phyloP scores from a whole-genome alignment of 2,797 vertebrate genomes.

The Pipistrellus nathusii region DNA sequence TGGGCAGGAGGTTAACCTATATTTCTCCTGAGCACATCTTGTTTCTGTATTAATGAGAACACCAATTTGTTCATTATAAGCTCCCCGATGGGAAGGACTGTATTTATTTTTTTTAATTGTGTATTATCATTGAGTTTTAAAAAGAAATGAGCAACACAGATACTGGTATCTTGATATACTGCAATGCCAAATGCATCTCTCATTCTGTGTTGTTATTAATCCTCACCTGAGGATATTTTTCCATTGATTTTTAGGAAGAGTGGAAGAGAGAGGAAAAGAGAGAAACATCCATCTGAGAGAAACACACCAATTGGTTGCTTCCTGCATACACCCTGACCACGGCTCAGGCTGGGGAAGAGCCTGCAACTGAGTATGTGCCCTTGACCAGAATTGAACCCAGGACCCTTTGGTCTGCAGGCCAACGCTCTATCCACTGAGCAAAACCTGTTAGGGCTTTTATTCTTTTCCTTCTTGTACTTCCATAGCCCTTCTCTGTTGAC shows the following conservation, averaged over 20 bases:
- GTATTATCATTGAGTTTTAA: neutral
- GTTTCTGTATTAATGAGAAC: neutral
- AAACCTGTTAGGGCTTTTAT: too few species aligned
- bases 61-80: conserved; percentile 27
- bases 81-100: neutral
- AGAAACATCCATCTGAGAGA: too few species aligned
- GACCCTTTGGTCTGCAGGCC: too few species aligned
- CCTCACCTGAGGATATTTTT: too few species aligned
- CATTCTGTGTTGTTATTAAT: neutral
- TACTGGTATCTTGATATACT: neutral
- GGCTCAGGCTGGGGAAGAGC: too few species aligned
- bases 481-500: neutral
- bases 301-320: too few species aligned
- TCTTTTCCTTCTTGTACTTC: neutral
- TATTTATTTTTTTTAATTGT: conserved; percentile 15
- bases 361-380: too few species aligned
- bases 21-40: neutral
- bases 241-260: too few species aligned
- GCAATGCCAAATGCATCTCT: neutral
- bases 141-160: neutral
- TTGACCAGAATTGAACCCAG: too few species aligned
- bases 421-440: too few species aligned
- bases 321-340: too few species aligned
- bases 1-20: neutral
- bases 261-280: too few species aligned